Evolutionary conservation across 1,140 invertebrate genomes (phyloP), one percentile per base, ranked within the genome.

Genomic region (Sesamia nonagrioides): DNA sequence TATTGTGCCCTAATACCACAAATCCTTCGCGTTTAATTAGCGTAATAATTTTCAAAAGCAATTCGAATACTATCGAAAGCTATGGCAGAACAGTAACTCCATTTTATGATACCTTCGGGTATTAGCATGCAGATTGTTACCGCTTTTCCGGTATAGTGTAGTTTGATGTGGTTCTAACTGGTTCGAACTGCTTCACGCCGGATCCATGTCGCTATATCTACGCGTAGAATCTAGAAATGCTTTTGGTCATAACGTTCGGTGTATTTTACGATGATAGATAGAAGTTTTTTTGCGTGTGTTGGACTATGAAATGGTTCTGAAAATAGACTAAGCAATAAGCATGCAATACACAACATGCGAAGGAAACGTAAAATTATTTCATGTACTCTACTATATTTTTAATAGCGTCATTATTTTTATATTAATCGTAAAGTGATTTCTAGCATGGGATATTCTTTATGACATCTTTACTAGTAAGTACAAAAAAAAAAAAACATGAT

Each of bases 121-220:
- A 82, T 84, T 84, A 86, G 80, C 81, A 86, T 86, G 84, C 78
- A 86, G 82, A 86, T 86, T 84, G 80, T 81, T 82, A 77, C 71
- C 72, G 81, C 80, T 66, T 74, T 81, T 79, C 80, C 82, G 72
- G 79, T 78, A 72, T 71, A 33, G 40, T 71, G 69, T 61, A 71
- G 60, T 68, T 69, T 63, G 42, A 63, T 68, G 73, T 52, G 79
- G 42, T 63, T 58, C 11, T 58, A 61, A 79, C 78, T 76, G 78
- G 71, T 63, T 58, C 11, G 50, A 74, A 77, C 50, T 58, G 42
- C 76, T 78, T 81, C 58, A 50, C 35, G 27, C 40, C 42, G 73
- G 71, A 73, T 73, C 50, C 37, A 37, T 72, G 48, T 56, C 17
- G 69, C 17, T 17, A 17, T 71, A 71, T 54, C 45, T 71, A 54